phyloP scores from a whole-genome alignment of 2,113 vertebrate genomes.

The Ifrita kowaldi region DNA sequence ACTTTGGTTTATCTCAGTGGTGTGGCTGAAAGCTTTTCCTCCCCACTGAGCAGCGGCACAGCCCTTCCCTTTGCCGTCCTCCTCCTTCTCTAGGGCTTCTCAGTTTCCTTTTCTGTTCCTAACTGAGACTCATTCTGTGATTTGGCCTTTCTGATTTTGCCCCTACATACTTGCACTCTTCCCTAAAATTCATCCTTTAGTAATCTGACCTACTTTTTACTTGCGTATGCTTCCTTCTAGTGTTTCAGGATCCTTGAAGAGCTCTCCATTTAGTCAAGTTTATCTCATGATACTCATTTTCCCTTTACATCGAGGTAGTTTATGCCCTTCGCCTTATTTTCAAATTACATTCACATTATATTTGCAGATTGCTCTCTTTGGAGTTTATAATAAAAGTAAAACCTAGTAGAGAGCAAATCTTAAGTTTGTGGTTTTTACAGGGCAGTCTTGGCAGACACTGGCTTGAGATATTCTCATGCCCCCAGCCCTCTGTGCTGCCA shows the following conservation, averaged over 20 bases:
- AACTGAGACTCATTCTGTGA: not conserved
- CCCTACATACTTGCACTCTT: not conserved
- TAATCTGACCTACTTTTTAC: conserved; percentile 40
- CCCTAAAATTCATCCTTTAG: conserved; percentile 17
- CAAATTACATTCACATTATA: not conserved
- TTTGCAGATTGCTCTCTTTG: not conserved
- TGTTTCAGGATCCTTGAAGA: conserved; percentile 20
- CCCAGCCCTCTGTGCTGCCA: not conserved
- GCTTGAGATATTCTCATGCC: not conserved
- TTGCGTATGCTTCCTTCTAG: conserved; percentile 14
- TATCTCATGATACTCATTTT: not conserved
- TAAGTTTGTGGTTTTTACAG: not conserved
- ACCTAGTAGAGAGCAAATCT: not conserved
- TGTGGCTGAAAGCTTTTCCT: not conserved
- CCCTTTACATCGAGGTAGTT: not conserved
- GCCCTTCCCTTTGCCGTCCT: not conserved
- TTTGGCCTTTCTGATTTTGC: conserved; percentile 15
- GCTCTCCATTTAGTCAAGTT: not conserved
- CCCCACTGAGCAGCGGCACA: fast-evolving
- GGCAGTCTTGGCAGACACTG: not conserved
- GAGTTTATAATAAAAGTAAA: not conserved
- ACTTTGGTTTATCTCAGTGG: not conserved
- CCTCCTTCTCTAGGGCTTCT: not conserved
- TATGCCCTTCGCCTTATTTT: not conserved
- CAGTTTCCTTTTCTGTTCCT: not conserved